Evolutionary conservation across 2,888 invertebrate genomes (phyloP).

Genomic region (Protula sp.): DNA sequence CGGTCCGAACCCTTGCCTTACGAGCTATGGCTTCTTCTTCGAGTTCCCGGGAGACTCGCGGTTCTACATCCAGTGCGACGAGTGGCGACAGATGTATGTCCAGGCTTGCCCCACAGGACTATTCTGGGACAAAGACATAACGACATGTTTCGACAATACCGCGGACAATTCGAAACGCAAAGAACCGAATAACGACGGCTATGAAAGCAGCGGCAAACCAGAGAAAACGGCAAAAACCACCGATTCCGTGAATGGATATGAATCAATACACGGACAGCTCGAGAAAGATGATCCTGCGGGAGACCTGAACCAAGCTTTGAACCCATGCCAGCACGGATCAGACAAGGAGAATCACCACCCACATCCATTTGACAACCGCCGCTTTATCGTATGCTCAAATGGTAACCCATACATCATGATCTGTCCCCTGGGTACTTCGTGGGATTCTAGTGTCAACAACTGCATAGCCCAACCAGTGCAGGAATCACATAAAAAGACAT

Average conservation of each 20-base stretch:
- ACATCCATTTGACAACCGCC: slow-evolving; percentile 3
- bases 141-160: slow-evolving; percentile 25
- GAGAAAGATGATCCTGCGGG: too few relatives aligned
- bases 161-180: too few relatives aligned
- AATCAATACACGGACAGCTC: too few relatives aligned
- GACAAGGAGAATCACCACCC: background rate
- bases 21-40: slow-evolving; percentile 22
- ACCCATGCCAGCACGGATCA: slow-evolving; percentile 2
- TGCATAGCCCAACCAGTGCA: too few relatives aligned
- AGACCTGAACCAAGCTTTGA: too few relatives aligned
- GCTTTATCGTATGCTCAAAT: slow-evolving; percentile 11
- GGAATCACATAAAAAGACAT: too few relatives aligned
- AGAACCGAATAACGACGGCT: too few relatives aligned
- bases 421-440: slow-evolving; percentile 6
- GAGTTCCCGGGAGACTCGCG: slow-evolving; percentile 23
- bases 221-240: background rate
- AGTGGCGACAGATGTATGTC: slow-evolving; percentile 31
- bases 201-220: too few relatives aligned
- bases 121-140: slow-evolving; percentile 28
- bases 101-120: slow-evolving; percentile 22
- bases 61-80: slow-evolving; percentile 38
- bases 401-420: slow-evolving; percentile 9
- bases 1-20: slow-evolving; percentile 12
- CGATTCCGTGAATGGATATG: too few relatives aligned
- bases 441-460: background rate